A percentile compares a stretch with the other conserved stretches of the same genome.
phyloP scores from a whole-genome alignment of 2,797 vertebrate genomes.

The Rhinogobio ventralis region DNA sequence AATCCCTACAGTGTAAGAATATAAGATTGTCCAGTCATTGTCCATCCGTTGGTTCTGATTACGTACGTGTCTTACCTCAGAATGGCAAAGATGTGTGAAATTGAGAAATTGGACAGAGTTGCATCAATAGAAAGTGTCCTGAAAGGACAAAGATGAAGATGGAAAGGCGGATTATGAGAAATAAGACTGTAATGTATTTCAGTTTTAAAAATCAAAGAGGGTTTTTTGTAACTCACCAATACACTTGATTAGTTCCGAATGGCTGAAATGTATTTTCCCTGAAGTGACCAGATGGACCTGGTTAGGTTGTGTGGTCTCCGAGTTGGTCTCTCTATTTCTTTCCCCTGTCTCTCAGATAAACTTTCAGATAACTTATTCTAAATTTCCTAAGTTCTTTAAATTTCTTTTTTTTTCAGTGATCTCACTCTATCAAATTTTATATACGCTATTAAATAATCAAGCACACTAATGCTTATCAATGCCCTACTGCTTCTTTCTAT shows the following conservation, averaged over 20 bases:
- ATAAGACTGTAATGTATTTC: neutral
- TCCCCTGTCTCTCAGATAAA: conserved; percentile 14
- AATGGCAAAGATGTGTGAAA: conserved; percentile 19
- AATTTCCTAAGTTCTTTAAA: neutral
- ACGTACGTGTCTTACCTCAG: conserved; percentile 30
- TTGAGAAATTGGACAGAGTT: conserved; percentile 13
- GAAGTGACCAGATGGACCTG: conserved; percentile 28
- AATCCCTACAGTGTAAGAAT: neutral
- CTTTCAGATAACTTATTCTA: neutral
- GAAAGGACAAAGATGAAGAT: conserved; percentile 8
- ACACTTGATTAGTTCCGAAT: conserved; percentile 18
- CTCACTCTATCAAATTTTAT: neutral
- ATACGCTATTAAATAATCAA: neutral
- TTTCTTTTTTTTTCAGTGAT: neutral
- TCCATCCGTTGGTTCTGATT: neutral
- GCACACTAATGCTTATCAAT: neutral
- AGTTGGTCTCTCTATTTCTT: neutral
- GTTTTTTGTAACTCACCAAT: conserved; percentile 43
- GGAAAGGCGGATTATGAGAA: neutral
- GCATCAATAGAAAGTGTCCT: conserved; percentile 13
- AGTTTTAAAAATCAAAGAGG: neutral
- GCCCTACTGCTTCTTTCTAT: neutral
- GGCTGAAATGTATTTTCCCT: neutral
- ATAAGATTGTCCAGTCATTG: neutral
- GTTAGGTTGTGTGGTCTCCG: conserved; percentile 4